These are phyloP conservation scores for Meteorus colon DNA, from an alignment of 2,888 invertebrate species.

Conservation along the genomic window DNA sequence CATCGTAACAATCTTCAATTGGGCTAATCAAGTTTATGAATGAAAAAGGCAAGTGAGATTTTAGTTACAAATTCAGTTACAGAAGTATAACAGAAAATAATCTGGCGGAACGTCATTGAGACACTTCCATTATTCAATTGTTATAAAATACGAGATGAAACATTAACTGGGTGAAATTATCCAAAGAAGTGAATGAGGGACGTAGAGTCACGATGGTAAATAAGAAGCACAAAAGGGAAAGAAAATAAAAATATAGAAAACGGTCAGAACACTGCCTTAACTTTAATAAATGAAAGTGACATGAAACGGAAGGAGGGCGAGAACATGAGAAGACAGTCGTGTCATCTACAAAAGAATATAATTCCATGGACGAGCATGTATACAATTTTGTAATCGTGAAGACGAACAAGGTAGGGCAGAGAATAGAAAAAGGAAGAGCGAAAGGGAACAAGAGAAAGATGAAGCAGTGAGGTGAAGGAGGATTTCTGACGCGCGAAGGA, in stretches of 20 bases:
- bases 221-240: neutral
- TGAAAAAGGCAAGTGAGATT: neutral
- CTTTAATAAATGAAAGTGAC: neutral
- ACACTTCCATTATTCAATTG: neutral
- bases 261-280: no score
- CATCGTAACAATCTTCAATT: neutral
- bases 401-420: neutral
- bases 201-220: neutral
- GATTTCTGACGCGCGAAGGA: constrained; percentile 45
- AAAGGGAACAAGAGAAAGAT: constrained; percentile 27
- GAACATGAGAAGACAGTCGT: constrained; percentile 8
- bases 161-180: neutral
- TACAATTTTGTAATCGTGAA: neutral
- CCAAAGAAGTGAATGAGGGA: no score
- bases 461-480: constrained; percentile 36
- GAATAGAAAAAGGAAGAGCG: constrained; percentile 15
- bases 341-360: constrained; percentile 6
- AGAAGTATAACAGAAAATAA: neutral
- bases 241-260: neutral
- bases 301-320: constrained; percentile 1
- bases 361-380: neutral
- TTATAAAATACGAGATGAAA: neutral
- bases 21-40: neutral
- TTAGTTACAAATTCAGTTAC: neutral
- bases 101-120: neutral